Evolutionary conservation across 2,888 invertebrate species (phyloP).

Genomic region (Mantis religiosa): DNA sequence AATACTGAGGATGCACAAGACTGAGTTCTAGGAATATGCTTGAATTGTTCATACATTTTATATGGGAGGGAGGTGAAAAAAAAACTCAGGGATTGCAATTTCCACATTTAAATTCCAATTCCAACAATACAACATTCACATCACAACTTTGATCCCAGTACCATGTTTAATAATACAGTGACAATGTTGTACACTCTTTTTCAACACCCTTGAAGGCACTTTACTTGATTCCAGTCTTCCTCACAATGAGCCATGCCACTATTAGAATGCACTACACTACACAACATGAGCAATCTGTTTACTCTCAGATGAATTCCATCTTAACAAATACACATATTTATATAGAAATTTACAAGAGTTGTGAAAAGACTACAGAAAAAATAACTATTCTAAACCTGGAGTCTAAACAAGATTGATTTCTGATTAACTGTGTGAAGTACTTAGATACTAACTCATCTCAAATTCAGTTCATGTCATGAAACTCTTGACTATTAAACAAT

Average conservation of each 20-base stretch:
- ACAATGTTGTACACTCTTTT: background rate
- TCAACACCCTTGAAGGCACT: conserved; percentile 2
- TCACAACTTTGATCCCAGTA: conserved; percentile 4
- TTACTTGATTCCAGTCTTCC: conserved; percentile 1
- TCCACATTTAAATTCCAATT: background rate
- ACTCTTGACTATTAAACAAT: too few relatives aligned
- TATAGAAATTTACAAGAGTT: background rate
- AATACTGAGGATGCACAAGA: too few relatives aligned
- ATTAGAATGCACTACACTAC: background rate
- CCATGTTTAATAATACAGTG: background rate
- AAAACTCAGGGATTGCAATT: background rate
- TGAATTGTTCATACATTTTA: too few relatives aligned
- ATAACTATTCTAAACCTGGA: background rate
- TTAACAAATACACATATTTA: background rate
- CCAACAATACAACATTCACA: background rate
- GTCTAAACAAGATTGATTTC: too few relatives aligned
- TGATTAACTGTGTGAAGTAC: too few relatives aligned
- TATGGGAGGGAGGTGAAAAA: background rate
- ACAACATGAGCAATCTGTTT: background rate
- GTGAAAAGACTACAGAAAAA: background rate
- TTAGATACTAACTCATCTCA: too few relatives aligned
- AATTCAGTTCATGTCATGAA: too few relatives aligned
- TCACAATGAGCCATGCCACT: background rate
- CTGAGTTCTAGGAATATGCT: too few relatives aligned
- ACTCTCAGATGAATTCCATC: background rate